Evolutionary conservation across 1,140 invertebrate genomes (phyloP).

Genomic region (Euura lappo): DNA sequence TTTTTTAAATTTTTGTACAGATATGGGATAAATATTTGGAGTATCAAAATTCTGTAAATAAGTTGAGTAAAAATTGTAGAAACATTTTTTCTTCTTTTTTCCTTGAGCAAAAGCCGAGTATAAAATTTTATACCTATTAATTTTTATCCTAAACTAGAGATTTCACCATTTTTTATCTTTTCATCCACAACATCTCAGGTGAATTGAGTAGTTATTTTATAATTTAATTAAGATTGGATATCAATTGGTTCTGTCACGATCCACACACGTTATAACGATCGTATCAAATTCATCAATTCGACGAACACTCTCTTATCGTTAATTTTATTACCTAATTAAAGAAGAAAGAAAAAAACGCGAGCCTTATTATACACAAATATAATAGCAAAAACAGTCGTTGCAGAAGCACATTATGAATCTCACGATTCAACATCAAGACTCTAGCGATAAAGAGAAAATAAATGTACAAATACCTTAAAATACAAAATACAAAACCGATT

Average conservation of each 20-base stretch:
- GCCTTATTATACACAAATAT: not conserved
- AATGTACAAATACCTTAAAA: not conserved
- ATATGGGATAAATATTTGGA: slow-evolving; percentile 4
- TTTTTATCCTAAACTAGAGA: not conserved
- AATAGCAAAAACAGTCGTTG: not conserved
- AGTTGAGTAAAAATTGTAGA: slow-evolving; percentile 1
- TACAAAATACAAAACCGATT: too few relatives aligned
- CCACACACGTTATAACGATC: not conserved
- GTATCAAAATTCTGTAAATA: slow-evolving; percentile 1
- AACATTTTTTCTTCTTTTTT: not conserved
- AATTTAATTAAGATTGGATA: not conserved
- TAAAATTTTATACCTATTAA: not conserved
- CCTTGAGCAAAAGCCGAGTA: not conserved
- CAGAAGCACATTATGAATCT: not conserved
- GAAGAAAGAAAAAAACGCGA: not conserved
- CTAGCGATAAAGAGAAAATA: not conserved
- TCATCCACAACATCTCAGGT: not conserved
- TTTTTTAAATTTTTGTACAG: not conserved
- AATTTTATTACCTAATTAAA: not conserved
- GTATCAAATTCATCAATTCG: not conserved
- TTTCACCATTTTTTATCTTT: not conserved
- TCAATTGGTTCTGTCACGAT: too few relatives aligned
- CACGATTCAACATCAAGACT: not conserved
- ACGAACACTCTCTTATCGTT: not conserved
- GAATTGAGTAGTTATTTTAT: not conserved